phyloP scores from a whole-genome alignment of 1,140 invertebrate species.

The Drosophila paulistorum region DNA sequence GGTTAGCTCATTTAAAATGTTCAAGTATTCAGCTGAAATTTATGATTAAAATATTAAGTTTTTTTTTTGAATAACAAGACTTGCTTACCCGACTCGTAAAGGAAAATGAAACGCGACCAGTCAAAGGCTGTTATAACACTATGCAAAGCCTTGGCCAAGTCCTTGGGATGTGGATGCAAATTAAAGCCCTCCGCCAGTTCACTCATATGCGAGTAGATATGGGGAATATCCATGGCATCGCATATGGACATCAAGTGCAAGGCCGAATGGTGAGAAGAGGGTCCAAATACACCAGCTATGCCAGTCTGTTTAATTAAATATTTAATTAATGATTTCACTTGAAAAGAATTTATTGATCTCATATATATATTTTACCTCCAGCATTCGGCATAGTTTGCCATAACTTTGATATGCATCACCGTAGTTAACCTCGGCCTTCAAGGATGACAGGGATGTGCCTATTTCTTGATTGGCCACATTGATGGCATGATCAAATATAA shows the following conservation, averaged over 20 bases:
- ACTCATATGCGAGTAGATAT: constrained; percentile 89
- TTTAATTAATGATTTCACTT: background rate
- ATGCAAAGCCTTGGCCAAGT: constrained; percentile 88
- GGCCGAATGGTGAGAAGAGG: constrained; percentile 87
- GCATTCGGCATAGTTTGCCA: constrained; percentile 80
- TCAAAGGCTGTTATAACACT: constrained; percentile 89
- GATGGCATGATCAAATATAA: constrained; percentile 76
- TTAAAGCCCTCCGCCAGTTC: constrained; percentile 88
- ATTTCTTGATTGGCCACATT: constrained; percentile 68
- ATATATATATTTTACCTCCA: constrained; percentile 66
- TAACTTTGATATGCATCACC: constrained; percentile 83
- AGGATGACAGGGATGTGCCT: constrained; percentile 45
- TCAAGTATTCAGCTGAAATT: constrained; percentile 85
- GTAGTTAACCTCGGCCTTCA: constrained; percentile 70
- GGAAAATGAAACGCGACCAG: constrained; percentile 93
- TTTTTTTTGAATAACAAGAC: background rate
- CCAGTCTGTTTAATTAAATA: constrained; percentile 83
- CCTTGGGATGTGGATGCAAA: constrained; percentile 91
- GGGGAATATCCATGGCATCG: constrained; percentile 94
- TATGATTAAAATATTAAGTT: background rate
- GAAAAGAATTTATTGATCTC: background rate
- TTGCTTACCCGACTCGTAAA: constrained; percentile 89
- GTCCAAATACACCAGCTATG: constrained; percentile 92
- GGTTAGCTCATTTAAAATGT: constrained; percentile 90
- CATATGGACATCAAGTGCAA: constrained; percentile 93